A percentile compares a stretch with the other conserved stretches of the same genome.
These are phyloP conservation scores for Disparrhopalites patrizii DNA, from an alignment of 2,888 invertebrate genomes.

Conservation along the genomic window DNA sequence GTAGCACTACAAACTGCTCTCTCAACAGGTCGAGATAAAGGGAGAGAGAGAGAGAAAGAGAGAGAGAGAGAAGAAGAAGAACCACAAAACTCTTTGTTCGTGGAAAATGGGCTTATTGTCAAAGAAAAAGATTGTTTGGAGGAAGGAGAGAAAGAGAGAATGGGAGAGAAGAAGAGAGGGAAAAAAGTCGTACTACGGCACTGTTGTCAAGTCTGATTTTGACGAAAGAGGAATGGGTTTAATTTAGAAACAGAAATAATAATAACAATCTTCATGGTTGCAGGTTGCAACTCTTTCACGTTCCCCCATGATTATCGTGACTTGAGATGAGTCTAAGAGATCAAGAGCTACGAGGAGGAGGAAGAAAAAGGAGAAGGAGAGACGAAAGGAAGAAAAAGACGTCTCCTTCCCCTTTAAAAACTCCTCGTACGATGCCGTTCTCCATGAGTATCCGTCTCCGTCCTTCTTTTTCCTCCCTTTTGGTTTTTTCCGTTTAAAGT, in stretches of 20 bases:
- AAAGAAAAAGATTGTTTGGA: conserved; percentile 11
- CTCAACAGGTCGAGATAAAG: no score
- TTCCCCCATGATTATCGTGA: conserved; percentile 26
- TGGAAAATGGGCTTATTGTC: conserved; percentile 25
- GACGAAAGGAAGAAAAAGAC: no score
- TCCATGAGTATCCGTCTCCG: no score
- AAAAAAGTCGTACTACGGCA: conserved; percentile 1
- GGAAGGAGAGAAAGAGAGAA: no score
- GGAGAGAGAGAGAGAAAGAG: not conserved
- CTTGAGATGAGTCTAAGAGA: conserved; percentile 23
- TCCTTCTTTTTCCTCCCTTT: no score
- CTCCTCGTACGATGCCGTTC: no score
- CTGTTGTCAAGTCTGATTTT: conserved; percentile 27
- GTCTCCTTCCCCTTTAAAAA: no score
- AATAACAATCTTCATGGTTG: conserved; percentile 20
- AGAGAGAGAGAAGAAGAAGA: conserved; percentile 3
- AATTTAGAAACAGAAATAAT: conserved; percentile 26
- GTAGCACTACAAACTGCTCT: no score
- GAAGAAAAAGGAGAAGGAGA: no score
- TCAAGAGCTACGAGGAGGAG: not conserved
- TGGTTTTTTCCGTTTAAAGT: not conserved
- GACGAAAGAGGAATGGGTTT: conserved; percentile 23
- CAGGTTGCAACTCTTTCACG: conserved; percentile 19
- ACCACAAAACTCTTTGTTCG: conserved; percentile 27
- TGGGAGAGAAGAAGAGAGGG: not conserved